These are phyloP conservation scores for Nyctereutes procyonoides DNA, from an alignment of 2,113 vertebrate genomes.

Conservation along the genomic window DNA sequence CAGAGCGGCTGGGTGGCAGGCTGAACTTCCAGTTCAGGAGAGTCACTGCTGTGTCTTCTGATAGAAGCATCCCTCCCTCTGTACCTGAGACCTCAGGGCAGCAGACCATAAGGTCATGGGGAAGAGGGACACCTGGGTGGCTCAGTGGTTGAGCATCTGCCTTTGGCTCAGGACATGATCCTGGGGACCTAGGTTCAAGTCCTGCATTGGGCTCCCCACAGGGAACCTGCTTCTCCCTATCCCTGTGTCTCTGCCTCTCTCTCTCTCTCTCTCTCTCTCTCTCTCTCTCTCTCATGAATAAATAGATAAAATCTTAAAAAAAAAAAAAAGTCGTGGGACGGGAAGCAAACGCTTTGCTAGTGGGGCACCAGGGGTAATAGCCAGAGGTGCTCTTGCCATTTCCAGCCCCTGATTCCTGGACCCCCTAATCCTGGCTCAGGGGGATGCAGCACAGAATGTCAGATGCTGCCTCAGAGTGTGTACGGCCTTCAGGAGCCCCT, in stretches of 20 bases:
- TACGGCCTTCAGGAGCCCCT: not conserved
- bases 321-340: no score
- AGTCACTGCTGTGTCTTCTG: not conserved
- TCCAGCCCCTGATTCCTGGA: not conserved
- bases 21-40: not conserved
- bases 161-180: no score
- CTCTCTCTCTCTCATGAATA: no score
- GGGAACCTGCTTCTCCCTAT: no score
- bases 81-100: not conserved
- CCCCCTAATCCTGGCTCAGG: not conserved
- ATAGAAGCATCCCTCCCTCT: not conserved
- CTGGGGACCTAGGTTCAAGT: no score
- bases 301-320: no score
- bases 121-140: no score
- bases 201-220: no score
- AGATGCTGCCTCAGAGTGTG: not conserved
- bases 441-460: accelerated
- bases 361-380: accelerated
- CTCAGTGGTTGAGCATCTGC: no score
- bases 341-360: accelerated
- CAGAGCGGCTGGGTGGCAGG: no score
- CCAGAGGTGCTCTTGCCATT: not conserved
- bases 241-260: no score
- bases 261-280: no score
- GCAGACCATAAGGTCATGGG: accelerated